Evolutionary conservation across 2,797 vertebrate genomes (phyloP), one percentile per base, ranked within the genome.

Genomic region (Sebastes nivosus): DNA sequence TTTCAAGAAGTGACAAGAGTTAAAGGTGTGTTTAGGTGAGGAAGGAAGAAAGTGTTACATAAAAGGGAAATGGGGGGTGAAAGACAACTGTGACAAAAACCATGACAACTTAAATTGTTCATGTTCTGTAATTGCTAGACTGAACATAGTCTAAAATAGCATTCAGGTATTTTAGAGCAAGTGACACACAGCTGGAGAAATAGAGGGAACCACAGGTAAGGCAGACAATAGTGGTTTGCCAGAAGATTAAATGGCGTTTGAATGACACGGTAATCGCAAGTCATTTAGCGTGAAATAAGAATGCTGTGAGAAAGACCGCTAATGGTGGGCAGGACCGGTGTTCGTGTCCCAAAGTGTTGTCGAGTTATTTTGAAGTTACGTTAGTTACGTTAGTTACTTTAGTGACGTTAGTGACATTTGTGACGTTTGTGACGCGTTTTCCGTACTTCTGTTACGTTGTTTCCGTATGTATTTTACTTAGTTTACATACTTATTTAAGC

Each of bases 31-130:
- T 86, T 72, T 36, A 27, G 77, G 70, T 71, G 75, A 85, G 8
- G 32, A 69, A 85, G 8, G 32, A 69, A 50, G 58, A 81, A 67
- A 72, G 58, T 77, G 69, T 75, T 71, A 69, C 59, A 79, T 69
- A 12, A 77, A 80, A 82, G 74, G 85, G 68, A 92, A 90, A 88
- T 84, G 50, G 82, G 78, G 78, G 71, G 78, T 88, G 82, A 92
- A 90, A 82, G 84, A 80, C 79, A 76, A 75, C 70, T 27, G 75
- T 13, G 69, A 67, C 66, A 59, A 80, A 82, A 84, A 70, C 57
- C 70, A 65, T 57, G 74, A 71, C 79, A 87, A 71, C 82, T 50
- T 70, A 63, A 84, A 87, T 83, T 81, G 86, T 81, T 87, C n/a
- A 9, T 75, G 42, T 46, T 46, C 42, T 46, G 80, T 84, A 83